Percentiles rank a stretch among this genome's conserved stretches.
phyloP scores from a whole-genome alignment of 2,113 vertebrate species.

The Eulacestoma nigropectus region DNA sequence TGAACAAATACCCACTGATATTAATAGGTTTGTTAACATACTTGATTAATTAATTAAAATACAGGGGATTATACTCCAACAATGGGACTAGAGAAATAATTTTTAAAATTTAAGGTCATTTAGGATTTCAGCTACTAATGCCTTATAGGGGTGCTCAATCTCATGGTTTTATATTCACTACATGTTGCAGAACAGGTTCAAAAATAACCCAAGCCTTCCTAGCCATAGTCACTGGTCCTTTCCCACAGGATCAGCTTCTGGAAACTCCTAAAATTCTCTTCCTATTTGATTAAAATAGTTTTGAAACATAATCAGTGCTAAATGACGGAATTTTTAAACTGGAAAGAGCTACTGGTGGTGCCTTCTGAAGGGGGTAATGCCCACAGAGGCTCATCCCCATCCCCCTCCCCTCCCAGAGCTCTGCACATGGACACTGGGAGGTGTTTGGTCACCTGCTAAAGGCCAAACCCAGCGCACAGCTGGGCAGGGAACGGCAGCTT shows the following conservation, averaged over 20 bases:
- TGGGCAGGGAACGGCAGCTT: not conserved
- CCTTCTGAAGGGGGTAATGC: not conserved
- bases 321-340: not conserved
- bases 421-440: not conserved
- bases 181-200: not conserved
- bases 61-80: not conserved
- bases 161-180: not conserved
- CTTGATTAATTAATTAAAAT: not conserved
- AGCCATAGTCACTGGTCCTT: not conserved
- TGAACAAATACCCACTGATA: not conserved
- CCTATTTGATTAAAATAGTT: not conserved
- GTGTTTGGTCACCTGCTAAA: accelerated
- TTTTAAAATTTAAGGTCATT: not conserved
- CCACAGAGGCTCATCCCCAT: not conserved
- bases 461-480: not conserved
- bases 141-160: not conserved
- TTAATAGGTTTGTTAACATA: not conserved
- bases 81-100: not conserved
- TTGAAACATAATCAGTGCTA: not conserved
- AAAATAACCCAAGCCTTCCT: not conserved
- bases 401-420: not conserved
- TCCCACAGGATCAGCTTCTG: not conserved
- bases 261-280: not conserved
- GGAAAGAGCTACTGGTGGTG: not conserved
- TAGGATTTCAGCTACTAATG: not conserved